A percentile compares a stretch with the other conserved stretches of the same genome.
Evolutionary conservation across 1,140 invertebrate species (phyloP).

Genomic region (Maniola jurtina): DNA sequence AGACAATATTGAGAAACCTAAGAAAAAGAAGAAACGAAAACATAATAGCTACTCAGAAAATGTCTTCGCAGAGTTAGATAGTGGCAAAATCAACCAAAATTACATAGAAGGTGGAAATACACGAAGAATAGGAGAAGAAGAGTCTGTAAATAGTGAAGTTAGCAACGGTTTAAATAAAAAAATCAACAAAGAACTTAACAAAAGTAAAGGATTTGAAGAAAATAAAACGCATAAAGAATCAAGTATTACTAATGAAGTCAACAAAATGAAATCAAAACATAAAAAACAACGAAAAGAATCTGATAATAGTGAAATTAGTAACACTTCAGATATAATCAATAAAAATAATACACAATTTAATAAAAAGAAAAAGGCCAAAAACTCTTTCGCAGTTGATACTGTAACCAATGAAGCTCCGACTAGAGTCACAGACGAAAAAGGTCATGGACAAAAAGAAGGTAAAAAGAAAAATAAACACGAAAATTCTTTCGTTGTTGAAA

Average conservation of each 20-base stretch:
- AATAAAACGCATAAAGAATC: no score
- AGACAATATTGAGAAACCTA: slow-evolving; percentile 7
- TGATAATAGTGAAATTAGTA: neutral
- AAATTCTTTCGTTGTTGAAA: slow-evolving; percentile 10
- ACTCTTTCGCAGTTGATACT: neutral
- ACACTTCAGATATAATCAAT: slow-evolving; percentile 2
- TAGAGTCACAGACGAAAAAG: neutral
- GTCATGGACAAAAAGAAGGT: slow-evolving; percentile 16
- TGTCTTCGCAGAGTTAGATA: neutral
- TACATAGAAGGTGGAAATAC: neutral
- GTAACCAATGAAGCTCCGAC: neutral
- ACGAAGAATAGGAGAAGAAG: no score
- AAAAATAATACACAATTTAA: slow-evolving; percentile 7
- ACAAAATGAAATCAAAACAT: neutral
- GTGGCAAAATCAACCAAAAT: neutral
- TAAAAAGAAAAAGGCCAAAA: slow-evolving; percentile 7
- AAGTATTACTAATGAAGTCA: neutral
- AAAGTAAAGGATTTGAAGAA: no score
- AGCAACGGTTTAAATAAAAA: neutral
- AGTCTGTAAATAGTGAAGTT: no score
- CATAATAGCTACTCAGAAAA: slow-evolving; percentile 1
- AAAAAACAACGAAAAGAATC: slow-evolving; percentile 11
- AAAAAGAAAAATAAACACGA: slow-evolving; percentile 17
- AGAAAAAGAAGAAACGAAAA: slow-evolving; percentile 29
- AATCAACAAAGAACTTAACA: neutral